Base-by-base conservation (phyloP, 2,113 vertebrate genomes). In the Motacilla alba region DNA sequence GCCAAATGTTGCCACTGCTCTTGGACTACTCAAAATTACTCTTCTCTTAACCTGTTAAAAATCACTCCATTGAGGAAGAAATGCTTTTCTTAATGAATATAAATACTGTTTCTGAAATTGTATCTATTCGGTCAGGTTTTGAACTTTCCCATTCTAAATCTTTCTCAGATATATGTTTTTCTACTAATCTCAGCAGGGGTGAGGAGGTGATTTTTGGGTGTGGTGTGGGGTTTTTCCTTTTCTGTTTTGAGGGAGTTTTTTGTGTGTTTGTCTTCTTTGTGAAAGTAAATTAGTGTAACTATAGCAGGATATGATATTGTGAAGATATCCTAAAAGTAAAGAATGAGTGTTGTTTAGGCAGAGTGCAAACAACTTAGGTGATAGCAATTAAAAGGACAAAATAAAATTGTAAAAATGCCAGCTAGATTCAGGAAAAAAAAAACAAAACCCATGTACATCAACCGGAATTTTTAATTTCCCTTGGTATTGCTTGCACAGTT, bases 221-320 rank as follows among this genome's bases (percentile, higher is more conserved):
- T 11, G 1, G 0, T 26, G 1, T 15, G 7, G 4, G 1, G 0
- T 44, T 23, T 44, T 75, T 44, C 3, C 1, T 68, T 80, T 77
- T 59, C 15, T 60, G 7, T 21, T 67, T 50, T 41, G 4, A 24
- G 9, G 3, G 11, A 2, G 0, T 0, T 21, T 24, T 43, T 52
- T 60, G 31, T 31, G 5, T 2, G 15, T 52, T 64, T 55, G 1
- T n/a, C 35, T 31, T 10, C 12, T 66, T 62, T 15, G 33, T 63
- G 6, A 58, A 69, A 66, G 52, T n/a, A 52, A 21, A 55, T 59
- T 47, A 49, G 13, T 33, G 39, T 26, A 73, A 56, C 7, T 52
- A 21, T 7, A 56, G 8, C 2, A 47, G 9, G 8, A 53, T 52
- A 69, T 53, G 13, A 53, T 53, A 56, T 37, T 58, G 3, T 53